Conservation (phyloP, 1,140 invertebrate genomes). For the Drosophila athabasca region DNA sequence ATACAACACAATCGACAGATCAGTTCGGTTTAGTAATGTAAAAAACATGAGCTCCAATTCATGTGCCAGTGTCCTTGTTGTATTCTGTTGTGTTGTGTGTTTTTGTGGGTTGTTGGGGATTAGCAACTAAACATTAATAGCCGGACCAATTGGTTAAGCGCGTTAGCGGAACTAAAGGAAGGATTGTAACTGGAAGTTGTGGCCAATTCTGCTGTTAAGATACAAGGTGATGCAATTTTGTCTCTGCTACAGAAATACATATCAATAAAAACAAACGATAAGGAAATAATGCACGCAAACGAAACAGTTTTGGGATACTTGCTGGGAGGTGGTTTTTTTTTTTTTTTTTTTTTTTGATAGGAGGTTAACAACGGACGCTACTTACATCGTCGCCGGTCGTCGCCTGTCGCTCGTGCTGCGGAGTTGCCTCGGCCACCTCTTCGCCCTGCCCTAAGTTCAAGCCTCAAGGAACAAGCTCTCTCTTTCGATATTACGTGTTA, state of each 20-base stretch:
- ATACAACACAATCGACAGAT: too few species aligned
- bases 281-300: slow-evolving; percentile 27
- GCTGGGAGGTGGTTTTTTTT: slow-evolving; percentile 44
- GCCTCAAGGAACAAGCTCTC: slow-evolving; percentile 69
- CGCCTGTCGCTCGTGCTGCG: slow-evolving; percentile 72
- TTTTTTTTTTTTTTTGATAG: too few species aligned
- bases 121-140: slow-evolving; percentile 70
- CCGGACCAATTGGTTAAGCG: slow-evolving; percentile 55
- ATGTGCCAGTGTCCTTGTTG: background rate
- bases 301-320: slow-evolving; percentile 32
- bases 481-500: slow-evolving; percentile 33
- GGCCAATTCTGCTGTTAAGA: slow-evolving; percentile 47
- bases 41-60: too few species aligned
- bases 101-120: slow-evolving; percentile 23
- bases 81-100: background rate
- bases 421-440: slow-evolving; percentile 75
- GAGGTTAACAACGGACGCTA: slow-evolving; percentile 59
- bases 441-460: slow-evolving; percentile 65
- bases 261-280: slow-evolving; percentile 34
- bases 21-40: too few species aligned
- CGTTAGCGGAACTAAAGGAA: slow-evolving; percentile 48
- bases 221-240: slow-evolving; percentile 35
- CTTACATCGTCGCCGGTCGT: slow-evolving; percentile 76
- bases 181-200: slow-evolving; percentile 15
- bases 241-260: slow-evolving; percentile 17